These are phyloP conservation scores for Poeciliopsis retropinna DNA, from an alignment of 2,113 vertebrate species.

Conservation along the genomic window DNA sequence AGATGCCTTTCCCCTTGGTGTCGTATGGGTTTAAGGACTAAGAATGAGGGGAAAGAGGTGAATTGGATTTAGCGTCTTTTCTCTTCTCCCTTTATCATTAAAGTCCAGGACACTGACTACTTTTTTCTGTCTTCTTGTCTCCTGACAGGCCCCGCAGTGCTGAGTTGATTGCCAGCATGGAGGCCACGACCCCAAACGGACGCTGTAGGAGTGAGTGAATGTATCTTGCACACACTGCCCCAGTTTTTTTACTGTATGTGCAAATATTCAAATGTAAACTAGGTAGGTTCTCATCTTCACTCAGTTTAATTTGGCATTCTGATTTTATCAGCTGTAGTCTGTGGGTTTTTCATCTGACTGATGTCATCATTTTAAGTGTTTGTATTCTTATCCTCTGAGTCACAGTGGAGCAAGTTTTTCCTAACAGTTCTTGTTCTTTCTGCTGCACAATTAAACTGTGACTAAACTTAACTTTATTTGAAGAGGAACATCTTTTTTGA, in stretches of 20 bases:
- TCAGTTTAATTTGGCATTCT: conserved; percentile 3
- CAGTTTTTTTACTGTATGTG: neutral
- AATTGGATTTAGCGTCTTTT: neutral
- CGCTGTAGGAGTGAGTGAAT: conserved; percentile 56
- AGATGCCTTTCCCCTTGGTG: neutral
- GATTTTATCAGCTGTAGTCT: neutral
- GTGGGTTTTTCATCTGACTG: neutral
- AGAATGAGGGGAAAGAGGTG: neutral
- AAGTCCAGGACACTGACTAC: conserved; percentile 13
- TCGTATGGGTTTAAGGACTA: neutral
- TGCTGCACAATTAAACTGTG: conserved; percentile 21
- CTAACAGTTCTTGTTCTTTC: neutral
- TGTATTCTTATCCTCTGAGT: neutral
- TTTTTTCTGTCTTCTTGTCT: conserved; percentile 24
- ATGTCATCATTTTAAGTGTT: neutral
- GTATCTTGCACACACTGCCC: conserved; percentile 27
- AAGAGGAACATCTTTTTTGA: conserved; percentile 22
- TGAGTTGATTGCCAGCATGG: conserved; percentile 29
- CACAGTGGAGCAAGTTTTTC: neutral
- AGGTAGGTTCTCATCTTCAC: conserved; percentile 4
- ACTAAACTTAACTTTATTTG: conserved; percentile 59
- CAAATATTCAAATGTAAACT: conserved; percentile 1
- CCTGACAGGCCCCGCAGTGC: conserved; percentile 45
- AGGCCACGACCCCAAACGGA: conserved; percentile 44
- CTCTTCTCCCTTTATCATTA: neutral